A percentile compares a stretch with the other conserved stretches of the same genome.
Evolutionary conservation across 2,113 vertebrate genomes (phyloP).

Genomic region (Globicephala melas): DNA sequence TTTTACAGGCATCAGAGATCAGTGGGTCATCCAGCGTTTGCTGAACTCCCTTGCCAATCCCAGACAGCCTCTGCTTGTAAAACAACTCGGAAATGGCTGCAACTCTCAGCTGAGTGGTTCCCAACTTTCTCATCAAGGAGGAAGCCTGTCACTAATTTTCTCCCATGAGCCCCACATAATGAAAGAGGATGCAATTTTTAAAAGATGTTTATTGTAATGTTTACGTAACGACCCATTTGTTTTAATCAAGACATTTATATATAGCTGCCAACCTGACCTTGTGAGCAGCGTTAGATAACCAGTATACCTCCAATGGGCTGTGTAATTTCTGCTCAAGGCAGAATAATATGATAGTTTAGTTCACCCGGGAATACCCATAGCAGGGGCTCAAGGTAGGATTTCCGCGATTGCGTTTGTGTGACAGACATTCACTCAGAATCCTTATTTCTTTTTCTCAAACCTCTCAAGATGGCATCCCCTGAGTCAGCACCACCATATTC

Average conservation of each 20-base stretch:
- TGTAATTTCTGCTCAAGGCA: neutral
- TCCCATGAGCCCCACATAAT: neutral
- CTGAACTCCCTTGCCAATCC: neutral
- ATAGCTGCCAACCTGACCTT: neutral
- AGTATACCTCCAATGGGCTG: neutral
- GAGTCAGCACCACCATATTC: neutral
- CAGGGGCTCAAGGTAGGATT: neutral
- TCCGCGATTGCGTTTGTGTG: neutral
- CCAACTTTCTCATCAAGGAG: neutral
- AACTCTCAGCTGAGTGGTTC: neutral
- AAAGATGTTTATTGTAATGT: neutral
- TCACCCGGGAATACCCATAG: neutral
- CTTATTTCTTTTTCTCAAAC: neutral
- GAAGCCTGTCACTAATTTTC: neutral
- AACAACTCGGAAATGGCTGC: neutral
- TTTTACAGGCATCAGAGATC: neutral
- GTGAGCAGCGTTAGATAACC: neutral
- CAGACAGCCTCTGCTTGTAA: neutral
- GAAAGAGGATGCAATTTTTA: neutral
- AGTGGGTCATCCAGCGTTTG: neutral
- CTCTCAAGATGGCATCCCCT: neutral
- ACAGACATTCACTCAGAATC: neutral
- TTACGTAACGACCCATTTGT: neutral
- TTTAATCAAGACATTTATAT: conserved; percentile 16
- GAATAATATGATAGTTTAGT: neutral